phyloP scores from a whole-genome alignment of 2,113 vertebrate genomes.

The Silurus glanis region DNA sequence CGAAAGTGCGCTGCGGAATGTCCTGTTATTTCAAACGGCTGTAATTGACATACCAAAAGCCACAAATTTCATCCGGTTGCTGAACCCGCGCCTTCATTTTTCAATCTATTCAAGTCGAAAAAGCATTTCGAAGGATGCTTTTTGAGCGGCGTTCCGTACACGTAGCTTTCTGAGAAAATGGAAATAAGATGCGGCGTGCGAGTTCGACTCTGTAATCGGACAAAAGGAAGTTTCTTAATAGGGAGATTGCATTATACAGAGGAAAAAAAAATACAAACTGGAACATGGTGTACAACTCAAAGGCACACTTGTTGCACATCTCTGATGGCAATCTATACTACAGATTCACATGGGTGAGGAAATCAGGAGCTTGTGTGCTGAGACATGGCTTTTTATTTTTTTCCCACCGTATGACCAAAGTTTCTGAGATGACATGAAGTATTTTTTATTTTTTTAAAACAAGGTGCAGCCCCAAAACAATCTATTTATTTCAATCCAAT shows the following conservation, averaged over 20 bases:
- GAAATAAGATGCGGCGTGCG: neutral
- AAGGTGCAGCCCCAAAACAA: neutral
- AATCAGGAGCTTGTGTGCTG: neutral
- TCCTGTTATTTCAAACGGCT: slow-evolving; percentile 54
- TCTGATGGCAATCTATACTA: neutral
- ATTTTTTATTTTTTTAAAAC: neutral
- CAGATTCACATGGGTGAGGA: neutral
- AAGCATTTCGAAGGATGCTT: neutral
- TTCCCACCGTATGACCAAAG: neutral
- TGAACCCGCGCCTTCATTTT: slow-evolving; percentile 30
- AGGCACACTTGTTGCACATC: neutral
- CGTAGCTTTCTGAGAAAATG: neutral
- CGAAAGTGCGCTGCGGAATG: slow-evolving; percentile 41
- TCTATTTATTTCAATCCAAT: neutral
- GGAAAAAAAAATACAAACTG: neutral
- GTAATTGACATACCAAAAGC: slow-evolving; percentile 50
- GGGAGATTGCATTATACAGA: slow-evolving; percentile 12
- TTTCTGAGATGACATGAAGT: neutral
- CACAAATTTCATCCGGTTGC: slow-evolving; percentile 46
- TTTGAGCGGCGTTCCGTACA: neutral
- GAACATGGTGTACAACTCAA: neutral
- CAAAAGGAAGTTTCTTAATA: slow-evolving; percentile 14
- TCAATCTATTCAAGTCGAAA: neutral
- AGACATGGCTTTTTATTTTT: neutral
- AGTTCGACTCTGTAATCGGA: slow-evolving; percentile 7